Evolutionary conservation across 2,888 invertebrate species (phyloP).

Genomic region (Oconnorella tubifera): DNA sequence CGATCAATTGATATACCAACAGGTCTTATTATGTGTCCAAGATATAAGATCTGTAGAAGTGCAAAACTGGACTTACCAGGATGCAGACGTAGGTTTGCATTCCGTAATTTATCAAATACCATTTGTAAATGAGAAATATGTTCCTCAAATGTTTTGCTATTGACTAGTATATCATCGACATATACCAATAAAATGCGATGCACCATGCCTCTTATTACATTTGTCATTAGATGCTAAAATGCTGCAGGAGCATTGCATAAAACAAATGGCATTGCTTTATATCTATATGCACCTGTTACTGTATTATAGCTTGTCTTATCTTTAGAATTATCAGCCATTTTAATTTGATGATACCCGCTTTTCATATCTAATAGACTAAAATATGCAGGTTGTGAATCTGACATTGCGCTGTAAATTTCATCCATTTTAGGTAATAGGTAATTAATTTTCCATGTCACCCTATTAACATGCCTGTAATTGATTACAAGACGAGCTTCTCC

Average conservation of each 20-base stretch:
- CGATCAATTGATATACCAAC: neutral
- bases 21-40: neutral
- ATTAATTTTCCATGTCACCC: neutral
- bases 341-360: neutral
- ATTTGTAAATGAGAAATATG: neutral
- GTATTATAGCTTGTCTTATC: neutral
- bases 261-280: neutral
- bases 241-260: neutral
- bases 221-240: neutral
- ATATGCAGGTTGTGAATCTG: neutral
- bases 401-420: neutral
- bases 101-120: neutral
- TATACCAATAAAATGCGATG: neutral
- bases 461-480: neutral
- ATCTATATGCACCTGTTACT: neutral
- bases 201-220: neutral
- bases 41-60: neutral
- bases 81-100: neutral
- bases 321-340: neutral
- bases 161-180: neutral
- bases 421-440: neutral
- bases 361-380: neutral
- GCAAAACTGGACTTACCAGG: neutral
- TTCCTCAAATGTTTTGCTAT: neutral
- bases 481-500: neutral